Evolutionary conservation across 2,797 vertebrate species (phyloP).

Genomic region (Gambusia yucatana): DNA sequence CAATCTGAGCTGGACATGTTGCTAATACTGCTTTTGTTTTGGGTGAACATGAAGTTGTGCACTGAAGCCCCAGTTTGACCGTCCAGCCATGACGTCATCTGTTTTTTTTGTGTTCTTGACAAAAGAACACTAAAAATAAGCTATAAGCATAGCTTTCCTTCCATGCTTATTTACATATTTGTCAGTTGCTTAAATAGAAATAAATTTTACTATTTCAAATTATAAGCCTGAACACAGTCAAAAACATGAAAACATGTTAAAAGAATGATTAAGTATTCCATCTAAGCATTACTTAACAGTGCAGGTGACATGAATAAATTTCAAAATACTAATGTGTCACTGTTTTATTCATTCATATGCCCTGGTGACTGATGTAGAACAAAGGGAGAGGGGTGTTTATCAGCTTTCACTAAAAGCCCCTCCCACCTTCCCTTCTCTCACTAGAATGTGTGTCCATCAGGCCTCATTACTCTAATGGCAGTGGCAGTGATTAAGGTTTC

Average conservation of each 20-base stretch:
- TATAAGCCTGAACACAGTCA: neutral
- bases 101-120: neutral
- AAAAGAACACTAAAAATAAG: neutral
- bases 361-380: conserved; percentile 58
- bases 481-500: conserved; percentile 86
- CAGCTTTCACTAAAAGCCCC: conserved; percentile 69
- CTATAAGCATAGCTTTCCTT: neutral
- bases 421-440: conserved; percentile 47
- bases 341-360: conserved; percentile 72
- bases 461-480: conserved; percentile 80
- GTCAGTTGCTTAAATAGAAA: neutral
- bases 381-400: conserved; percentile 65
- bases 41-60: neutral
- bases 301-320: neutral
- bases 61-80: neutral
- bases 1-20: neutral
- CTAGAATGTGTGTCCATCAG: conserved; percentile 81
- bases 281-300: neutral
- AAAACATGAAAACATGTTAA: neutral
- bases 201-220: neutral
- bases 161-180: neutral
- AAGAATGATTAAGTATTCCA: neutral
- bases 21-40: neutral
- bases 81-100: neutral
- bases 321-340: conserved; percentile 2